phyloP scores from a whole-genome alignment of 2,113 vertebrate species.

The Pteronura brasiliensis region DNA sequence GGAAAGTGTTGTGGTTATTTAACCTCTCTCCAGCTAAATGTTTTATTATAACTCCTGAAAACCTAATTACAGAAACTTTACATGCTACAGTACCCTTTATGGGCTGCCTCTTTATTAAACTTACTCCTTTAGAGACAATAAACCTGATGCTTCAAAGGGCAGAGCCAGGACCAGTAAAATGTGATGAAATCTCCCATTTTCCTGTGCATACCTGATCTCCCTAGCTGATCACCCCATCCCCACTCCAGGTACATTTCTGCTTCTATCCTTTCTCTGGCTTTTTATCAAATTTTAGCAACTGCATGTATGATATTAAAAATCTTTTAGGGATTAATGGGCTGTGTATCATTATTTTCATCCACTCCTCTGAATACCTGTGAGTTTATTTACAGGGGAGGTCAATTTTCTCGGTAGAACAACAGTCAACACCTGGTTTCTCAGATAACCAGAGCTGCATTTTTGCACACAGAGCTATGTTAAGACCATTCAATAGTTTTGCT shows the following conservation, averaged over 20 bases:
- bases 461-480: neutral
- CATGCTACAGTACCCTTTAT: slow-evolving; percentile 56
- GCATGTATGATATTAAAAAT: slow-evolving; percentile 37
- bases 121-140: slow-evolving; percentile 39
- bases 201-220: neutral
- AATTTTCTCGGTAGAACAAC: slow-evolving; percentile 23
- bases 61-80: slow-evolving; percentile 63
- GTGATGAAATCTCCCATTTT: neutral
- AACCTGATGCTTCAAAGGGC: slow-evolving; percentile 54
- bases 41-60: slow-evolving; percentile 65
- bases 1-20: slow-evolving; percentile 22
- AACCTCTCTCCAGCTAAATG: slow-evolving; percentile 49
- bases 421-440: neutral
- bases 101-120: slow-evolving; percentile 57
- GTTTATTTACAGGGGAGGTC: slow-evolving; percentile 50
- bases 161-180: neutral
- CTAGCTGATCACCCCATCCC: neutral
- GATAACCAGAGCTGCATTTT: slow-evolving; percentile 2
- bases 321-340: slow-evolving; percentile 45
- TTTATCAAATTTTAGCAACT: slow-evolving; percentile 42
- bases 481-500: slow-evolving; percentile 47
- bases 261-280: neutral
- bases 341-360: slow-evolving; percentile 20
- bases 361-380: neutral
- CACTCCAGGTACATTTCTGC: neutral